Evolutionary conservation across 2,888 invertebrate genomes (phyloP), one percentile per base, ranked within the genome.

Genomic region (Ametastegia equiseti): DNA sequence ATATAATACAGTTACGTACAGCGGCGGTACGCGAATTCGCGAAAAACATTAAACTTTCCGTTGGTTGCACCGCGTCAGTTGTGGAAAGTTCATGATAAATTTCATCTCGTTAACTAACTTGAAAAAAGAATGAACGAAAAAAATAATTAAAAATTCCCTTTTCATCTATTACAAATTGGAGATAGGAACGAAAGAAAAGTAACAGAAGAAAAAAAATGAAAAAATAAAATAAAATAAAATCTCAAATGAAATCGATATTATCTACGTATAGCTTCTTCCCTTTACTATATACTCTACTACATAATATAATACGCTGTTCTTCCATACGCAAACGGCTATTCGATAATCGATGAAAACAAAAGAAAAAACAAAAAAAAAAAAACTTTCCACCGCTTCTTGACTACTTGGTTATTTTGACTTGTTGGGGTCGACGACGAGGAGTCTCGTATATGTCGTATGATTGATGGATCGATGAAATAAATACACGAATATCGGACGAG

Each of bases 221-320:
- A 60, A 60, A 30, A 60, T 27, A 60, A 60, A 15, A 60, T 13
- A 9, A 60, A 60, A 60, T 45, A 50, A 19, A 50, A 50, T 23
- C 15, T 30, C n/a, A 7, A 30, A 63, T 15, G 15, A 63, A 63
- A 1, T 63, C 30, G 33, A 63, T 63, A 63, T 63, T 63, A 63
- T 33, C 63, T 63, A 63, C n/a, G n/a, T n/a, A n/a, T n/a, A n/a
- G 15, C n/a, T 63, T 63, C 63, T 63, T 33, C 33, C 63, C 33
- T 63, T n/a, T 39, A 67, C n/a, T n/a, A n/a, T n/a, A n/a, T n/a
- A n/a, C n/a, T n/a, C n/a, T n/a, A n/a, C n/a, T n/a, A n/a, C n/a
- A n/a, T n/a, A n/a, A n/a, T n/a, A n/a, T n/a, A n/a, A n/a, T 39
- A 67, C 67, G 67, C 67, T 67, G 67, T 39, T 67, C 67, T 67